A percentile compares a stretch with the other conserved stretches of the same genome.
Evolutionary conservation across 2,888 invertebrate genomes (phyloP).

Genomic region (Dexiosoma caninum): DNA sequence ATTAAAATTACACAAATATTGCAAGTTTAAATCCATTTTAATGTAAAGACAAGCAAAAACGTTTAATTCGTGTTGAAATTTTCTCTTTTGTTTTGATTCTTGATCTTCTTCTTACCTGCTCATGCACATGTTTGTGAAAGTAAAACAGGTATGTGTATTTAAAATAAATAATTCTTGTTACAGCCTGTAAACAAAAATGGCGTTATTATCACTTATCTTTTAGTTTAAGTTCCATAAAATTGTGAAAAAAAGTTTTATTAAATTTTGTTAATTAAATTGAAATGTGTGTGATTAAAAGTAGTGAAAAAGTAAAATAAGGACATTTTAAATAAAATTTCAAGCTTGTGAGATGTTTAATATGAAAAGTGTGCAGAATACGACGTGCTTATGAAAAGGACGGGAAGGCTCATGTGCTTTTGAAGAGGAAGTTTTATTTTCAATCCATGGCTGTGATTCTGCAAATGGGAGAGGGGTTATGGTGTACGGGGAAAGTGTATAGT

Average conservation of each 20-base stretch:
- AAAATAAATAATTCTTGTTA: not conserved
- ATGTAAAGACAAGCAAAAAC: not conserved
- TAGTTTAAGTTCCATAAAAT: not conserved
- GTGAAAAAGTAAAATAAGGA: not conserved
- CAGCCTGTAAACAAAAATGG: constrained; percentile 1
- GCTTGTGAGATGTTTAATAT: not conserved
- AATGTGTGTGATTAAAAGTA: not conserved
- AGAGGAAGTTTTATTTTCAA: too few species aligned
- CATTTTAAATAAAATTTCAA: not conserved
- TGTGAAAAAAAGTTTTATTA: not conserved
- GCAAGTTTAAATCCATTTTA: constrained; percentile 63
- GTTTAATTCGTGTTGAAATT: not conserved
- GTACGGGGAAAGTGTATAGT: too few species aligned
- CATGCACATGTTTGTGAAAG: not conserved
- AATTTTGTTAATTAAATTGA: not conserved
- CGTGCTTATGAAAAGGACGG: too few species aligned
- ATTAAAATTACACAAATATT: constrained; percentile 73
- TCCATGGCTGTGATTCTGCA: too few species aligned
- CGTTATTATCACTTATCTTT: too few species aligned
- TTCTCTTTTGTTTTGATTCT: constrained; percentile 30
- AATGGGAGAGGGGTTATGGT: too few species aligned
- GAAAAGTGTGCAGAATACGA: not conserved
- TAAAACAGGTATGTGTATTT: not conserved
- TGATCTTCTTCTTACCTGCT: not conserved
- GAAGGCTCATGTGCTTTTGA: too few species aligned